phyloP scores from a whole-genome alignment of 2,888 invertebrate genomes.

The Tetragonula carbonaria region DNA sequence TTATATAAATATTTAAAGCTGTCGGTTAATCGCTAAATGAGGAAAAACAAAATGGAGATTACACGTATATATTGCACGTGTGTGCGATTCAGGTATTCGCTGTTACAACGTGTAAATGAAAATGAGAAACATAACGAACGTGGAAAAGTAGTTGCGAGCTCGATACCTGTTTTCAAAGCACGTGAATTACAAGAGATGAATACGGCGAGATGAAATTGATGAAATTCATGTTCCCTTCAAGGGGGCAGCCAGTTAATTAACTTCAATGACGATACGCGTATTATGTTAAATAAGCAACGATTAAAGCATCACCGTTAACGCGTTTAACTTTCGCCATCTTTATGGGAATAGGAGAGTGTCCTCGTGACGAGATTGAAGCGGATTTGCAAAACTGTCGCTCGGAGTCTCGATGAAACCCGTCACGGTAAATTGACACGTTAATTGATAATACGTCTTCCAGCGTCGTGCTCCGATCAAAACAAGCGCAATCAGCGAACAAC shows the following conservation, averaged over 20 bases:
- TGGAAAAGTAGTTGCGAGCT: background rate
- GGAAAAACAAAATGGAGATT: background rate
- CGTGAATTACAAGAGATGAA: background rate
- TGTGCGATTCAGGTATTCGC: background rate
- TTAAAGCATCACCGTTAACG: conserved; percentile 54
- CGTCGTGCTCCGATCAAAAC: background rate
- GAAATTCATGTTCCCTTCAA: conserved; percentile 15
- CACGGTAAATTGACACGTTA: conserved; percentile 6
- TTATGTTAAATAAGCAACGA: conserved; percentile 57
- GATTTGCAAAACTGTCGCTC: conserved; percentile 11
- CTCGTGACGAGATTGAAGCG: background rate
- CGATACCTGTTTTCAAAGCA: background rate
- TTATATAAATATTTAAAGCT: background rate
- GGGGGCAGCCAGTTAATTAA: conserved; percentile 54
- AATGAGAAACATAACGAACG: background rate
- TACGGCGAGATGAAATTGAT: conserved; percentile 7
- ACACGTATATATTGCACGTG: no score
- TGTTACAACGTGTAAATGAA: background rate
- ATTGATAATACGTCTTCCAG: background rate
- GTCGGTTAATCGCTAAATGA: background rate
- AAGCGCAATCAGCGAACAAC: no score
- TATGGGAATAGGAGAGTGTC: background rate
- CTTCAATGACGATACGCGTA: conserved; percentile 42
- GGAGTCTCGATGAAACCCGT: background rate
- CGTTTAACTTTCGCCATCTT: conserved; percentile 29